phyloP scores from a whole-genome alignment of 2,888 invertebrate species.

The Drosophila paranaensis region DNA sequence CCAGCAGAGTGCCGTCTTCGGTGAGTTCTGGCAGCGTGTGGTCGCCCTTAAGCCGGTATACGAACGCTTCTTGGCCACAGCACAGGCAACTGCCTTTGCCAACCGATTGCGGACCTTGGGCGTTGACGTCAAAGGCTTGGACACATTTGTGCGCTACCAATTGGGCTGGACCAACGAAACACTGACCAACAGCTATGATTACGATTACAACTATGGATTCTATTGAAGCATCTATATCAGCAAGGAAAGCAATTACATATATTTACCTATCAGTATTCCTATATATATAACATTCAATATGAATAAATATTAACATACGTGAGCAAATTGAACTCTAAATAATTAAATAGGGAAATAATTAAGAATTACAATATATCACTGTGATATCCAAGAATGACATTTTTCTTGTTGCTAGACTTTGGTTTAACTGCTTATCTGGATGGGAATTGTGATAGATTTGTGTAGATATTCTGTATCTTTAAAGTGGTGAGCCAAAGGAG shows the following conservation, averaged over 20 bases:
- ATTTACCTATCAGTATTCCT: neutral
- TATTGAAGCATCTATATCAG: slow-evolving; percentile 1
- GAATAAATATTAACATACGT: neutral
- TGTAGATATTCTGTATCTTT: neutral
- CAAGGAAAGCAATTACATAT: neutral
- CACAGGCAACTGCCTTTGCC: slow-evolving; percentile 29
- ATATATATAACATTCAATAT: too few relatives aligned
- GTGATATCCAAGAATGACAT: too few relatives aligned
- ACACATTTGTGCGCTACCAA: slow-evolving; percentile 53
- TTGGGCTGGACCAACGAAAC: slow-evolving; percentile 65
- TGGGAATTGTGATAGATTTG: neutral
- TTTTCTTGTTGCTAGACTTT: too few relatives aligned
- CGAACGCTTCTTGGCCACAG: slow-evolving; percentile 64
- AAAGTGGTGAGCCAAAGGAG: neutral
- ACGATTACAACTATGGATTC: slow-evolving; percentile 29
- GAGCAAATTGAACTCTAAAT: neutral
- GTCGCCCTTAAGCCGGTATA: slow-evolving; percentile 69
- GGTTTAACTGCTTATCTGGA: neutral
- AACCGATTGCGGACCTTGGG: slow-evolving; percentile 44
- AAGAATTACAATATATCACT: too few relatives aligned
- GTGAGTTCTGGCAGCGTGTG: slow-evolving; percentile 73
- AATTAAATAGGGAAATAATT: neutral
- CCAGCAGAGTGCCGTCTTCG: slow-evolving; percentile 65
- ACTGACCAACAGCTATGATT: slow-evolving; percentile 24
- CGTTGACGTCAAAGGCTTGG: slow-evolving; percentile 47